Base-by-base conservation (phyloP, 1,140 invertebrate species). In the Epicauta chinensis region DNA sequence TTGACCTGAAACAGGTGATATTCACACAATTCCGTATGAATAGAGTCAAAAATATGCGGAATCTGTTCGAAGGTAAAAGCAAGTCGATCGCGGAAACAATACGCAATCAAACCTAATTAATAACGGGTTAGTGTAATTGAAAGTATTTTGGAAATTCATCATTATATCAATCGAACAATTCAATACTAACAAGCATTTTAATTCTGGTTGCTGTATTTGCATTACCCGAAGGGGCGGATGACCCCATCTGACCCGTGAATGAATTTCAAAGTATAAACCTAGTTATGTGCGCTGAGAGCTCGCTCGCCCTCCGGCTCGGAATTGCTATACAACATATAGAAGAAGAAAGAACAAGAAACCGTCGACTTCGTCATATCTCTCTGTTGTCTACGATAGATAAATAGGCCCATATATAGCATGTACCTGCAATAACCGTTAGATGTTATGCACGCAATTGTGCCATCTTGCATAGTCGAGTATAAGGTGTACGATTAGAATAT, bases 231-330 rank as follows among this genome's bases (percentile, higher is more conserved):
- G 34, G 52, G 52, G 43, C 52, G 52, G 38, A 34, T 54, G 52
- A 54, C 52, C 52, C 45, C 16, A 17, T n/a, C 52, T 54, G 52
- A 54, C 52, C 46, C 29, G 37, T 13, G 32, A 50, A 43, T 48
- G 44, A 48, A 55, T 49, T 49, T 40, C 53, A 35, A 55, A 55
- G 53, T 55, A 46, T 40, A 55, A 55, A 55, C 46, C 45, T 50
- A 55, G 53, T 55, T 53, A 49, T 44, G 34, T 48, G 31, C 30
- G 42, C 7, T 13, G 10, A 34, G 23, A 45, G 42, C 35, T 32
- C 31, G 46, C 12, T 49, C 16, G 46, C 36, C 36, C 35, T 39
- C 36, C 36, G 46, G 46, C 36, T 39, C 37, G 17, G 37, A 39
- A 49, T 39, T 40, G 35, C 36, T 40, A 31, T 31, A 16, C 40